A percentile compares a stretch with the other conserved stretches of the same genome.
phyloP scores from a whole-genome alignment of 2,113 vertebrate species.

The Poicephalus meyeri region DNA sequence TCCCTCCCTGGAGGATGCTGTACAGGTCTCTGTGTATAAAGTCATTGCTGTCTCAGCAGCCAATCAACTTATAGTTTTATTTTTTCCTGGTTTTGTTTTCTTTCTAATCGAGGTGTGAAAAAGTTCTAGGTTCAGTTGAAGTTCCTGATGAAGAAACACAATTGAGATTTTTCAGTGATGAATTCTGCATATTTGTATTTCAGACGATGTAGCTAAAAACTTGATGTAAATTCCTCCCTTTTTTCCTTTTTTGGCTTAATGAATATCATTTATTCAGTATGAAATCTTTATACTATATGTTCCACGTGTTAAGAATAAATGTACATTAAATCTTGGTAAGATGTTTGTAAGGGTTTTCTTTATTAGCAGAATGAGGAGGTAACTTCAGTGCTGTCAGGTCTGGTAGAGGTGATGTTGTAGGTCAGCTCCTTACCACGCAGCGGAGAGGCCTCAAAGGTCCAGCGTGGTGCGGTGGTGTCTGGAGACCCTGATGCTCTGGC shows the following conservation, averaged over 20 bases:
- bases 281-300: constrained; percentile 99
- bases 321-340: constrained; percentile 99
- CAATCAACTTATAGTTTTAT: constrained; percentile 87
- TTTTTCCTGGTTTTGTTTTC: constrained; percentile 82
- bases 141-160: constrained; percentile 99
- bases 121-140: constrained; percentile 91
- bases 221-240: constrained; percentile 99
- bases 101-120: constrained; percentile 91
- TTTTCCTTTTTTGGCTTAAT: constrained; percentile 99
- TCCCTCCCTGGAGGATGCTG: constrained; percentile 81
- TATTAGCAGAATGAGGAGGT: constrained; percentile 20
- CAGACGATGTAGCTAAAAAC: constrained; percentile 99
- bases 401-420: background rate
- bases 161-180: constrained; percentile 98
- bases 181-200: constrained; percentile 99
- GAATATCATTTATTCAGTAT: constrained; percentile 99
- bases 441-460: background rate
- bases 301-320: constrained; percentile 99
- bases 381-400: background rate
- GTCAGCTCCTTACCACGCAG: background rate
- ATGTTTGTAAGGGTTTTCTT: constrained; percentile 95
- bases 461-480: rapidly evolving
- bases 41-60: constrained; percentile 89
- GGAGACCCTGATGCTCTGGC: background rate
- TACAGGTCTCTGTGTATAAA: constrained; percentile 88